Base-by-base conservation (phyloP, 2,797 vertebrate genomes). In the Falco naumanni region DNA sequence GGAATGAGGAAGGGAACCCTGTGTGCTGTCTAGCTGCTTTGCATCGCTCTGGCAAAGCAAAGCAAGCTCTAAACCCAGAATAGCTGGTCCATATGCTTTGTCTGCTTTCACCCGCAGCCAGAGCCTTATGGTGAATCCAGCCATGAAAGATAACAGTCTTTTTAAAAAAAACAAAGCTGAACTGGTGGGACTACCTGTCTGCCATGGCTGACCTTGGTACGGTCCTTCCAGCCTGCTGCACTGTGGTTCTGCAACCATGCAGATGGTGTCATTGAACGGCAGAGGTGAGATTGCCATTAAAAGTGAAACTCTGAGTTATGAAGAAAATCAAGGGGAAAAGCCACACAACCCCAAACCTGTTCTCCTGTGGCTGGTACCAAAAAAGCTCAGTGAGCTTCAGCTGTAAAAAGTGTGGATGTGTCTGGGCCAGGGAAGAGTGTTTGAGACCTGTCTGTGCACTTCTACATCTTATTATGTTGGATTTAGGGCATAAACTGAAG, bases 21-120 rank as follows among this genome's bases (percentile, higher is more conserved):
- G 29, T 84, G 76, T 94, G 66, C 93, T 96, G 82, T 87, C 84
- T 89, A 71, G 82, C 92, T 96, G 82, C 66, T 96, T 92, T 91
- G 84, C 87, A 72, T 89, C 1, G 2, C 89, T 89, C 90, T 95
- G 92, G 93, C 92, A 97, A 92, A 94, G 90, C 71, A 94, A 92
- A 91, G 78, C 79, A 81, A 81, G 82, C 84, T 93, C 78, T 71
- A 93, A 89, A 87, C 95, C 81, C 81, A 93, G 90, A 94, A 96
- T 95, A 95, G 92, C 59, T 94, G 69, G 69, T 87, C 94, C 95
- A 92, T 96, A 94, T 96, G 95, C 89, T 96, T 53, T 50, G 60
- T 60, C 75, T 95, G 93, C 78, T 94, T 95, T 92, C 0, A 2
- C 83, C 65, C 0, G 6, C 89, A 96, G 90, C 68, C 78, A 50